Evolutionary conservation across 2,113 vertebrate species (phyloP).

Genomic region (Saccopteryx leptura): DNA sequence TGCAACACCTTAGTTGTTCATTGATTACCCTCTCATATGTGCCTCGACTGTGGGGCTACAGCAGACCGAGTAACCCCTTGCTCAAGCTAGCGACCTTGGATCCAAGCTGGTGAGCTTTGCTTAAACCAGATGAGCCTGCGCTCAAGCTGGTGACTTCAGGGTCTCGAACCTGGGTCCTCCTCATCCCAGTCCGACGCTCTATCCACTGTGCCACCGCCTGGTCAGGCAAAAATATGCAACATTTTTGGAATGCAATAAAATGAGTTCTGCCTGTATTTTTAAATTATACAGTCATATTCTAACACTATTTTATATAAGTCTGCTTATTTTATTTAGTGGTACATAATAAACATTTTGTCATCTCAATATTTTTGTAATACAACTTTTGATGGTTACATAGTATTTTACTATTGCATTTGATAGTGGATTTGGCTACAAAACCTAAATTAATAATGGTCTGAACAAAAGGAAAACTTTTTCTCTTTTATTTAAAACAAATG

Average conservation of each 20-base stretch:
- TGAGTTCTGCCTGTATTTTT: background rate
- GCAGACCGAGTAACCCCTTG: too few species aligned
- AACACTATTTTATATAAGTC: constrained; percentile 48
- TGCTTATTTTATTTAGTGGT: constrained; percentile 72
- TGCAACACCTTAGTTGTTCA: too few species aligned
- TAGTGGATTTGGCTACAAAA: constrained; percentile 44
- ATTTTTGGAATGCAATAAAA: background rate
- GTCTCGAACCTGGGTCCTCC: too few species aligned
- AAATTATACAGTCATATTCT: constrained; percentile 11
- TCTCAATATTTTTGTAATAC: constrained; percentile 53
- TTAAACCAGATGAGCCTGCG: too few species aligned
- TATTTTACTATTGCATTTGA: constrained; percentile 55
- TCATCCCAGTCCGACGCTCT: too few species aligned
- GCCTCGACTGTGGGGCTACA: too few species aligned
- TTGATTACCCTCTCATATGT: too few species aligned
- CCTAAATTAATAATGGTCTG: constrained; percentile 28
- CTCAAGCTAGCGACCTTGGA: too few species aligned
- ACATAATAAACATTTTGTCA: constrained; percentile 27
- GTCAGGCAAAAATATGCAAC: too few species aligned
- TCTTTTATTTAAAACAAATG: constrained; percentile 4
- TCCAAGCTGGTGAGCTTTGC: too few species aligned
- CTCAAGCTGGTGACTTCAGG: too few species aligned
- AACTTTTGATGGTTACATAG: constrained; percentile 54
- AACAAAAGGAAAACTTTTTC: constrained; percentile 41
- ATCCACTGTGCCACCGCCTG: too few species aligned